These are phyloP conservation scores for Diarsia mendica DNA, from an alignment of 2,888 invertebrate genomes.

Conservation along the genomic window DNA sequence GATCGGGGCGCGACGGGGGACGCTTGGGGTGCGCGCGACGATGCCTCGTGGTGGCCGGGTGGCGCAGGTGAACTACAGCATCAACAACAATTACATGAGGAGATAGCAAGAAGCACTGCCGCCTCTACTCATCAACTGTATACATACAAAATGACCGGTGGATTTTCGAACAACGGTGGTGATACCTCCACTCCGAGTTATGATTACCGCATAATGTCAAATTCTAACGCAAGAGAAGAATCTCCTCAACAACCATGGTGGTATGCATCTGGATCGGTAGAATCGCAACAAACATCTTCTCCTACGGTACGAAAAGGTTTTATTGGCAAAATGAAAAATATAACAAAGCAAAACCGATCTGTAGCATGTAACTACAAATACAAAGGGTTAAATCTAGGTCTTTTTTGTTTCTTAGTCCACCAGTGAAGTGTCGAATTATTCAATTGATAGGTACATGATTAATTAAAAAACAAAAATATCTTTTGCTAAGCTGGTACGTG, in stretches of 20 bases:
- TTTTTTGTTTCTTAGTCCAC: background rate
- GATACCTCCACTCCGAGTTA: constrained; percentile 92
- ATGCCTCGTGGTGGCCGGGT: constrained; percentile 90
- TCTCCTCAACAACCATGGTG: constrained; percentile 91
- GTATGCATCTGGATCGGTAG: constrained; percentile 93
- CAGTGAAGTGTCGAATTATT: background rate
- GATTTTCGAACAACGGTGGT: constrained; percentile 93
- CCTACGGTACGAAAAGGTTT: constrained; percentile 82
- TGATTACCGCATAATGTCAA: constrained; percentile 93
- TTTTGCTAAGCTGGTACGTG: background rate
- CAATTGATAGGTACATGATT: background rate
- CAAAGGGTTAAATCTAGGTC: background rate
- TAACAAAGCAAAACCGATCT: constrained; percentile 41
- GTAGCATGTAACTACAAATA: background rate
- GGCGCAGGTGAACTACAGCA: constrained; percentile 88
- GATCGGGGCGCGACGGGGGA: constrained; percentile 89
- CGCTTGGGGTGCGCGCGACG: constrained; percentile 91
- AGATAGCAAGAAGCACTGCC: constrained; percentile 86
- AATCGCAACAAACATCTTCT: constrained; percentile 87
- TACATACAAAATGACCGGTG: constrained; percentile 96
- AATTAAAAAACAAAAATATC: background rate
- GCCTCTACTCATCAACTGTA: constrained; percentile 93
- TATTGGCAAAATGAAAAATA: constrained; percentile 20
- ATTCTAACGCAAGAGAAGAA: constrained; percentile 88
- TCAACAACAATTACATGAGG: constrained; percentile 88